A percentile compares a stretch with the other conserved stretches of the same genome.
These are phyloP conservation scores for Paracanthobrama guichenoti DNA, from an alignment of 2,113 vertebrate species.

Conservation along the genomic window DNA sequence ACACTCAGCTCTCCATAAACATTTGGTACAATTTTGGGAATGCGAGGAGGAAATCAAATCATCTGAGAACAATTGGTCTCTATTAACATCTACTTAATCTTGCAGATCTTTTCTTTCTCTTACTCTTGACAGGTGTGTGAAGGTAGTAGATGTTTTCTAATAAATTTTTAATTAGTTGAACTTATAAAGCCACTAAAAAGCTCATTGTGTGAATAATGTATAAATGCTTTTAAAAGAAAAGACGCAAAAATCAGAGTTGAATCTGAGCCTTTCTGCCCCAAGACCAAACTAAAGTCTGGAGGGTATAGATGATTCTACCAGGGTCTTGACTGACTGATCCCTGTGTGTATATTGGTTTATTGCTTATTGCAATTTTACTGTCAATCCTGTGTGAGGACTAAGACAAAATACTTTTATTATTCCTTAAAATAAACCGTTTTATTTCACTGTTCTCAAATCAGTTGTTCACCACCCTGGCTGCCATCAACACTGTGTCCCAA, in stretches of 20 bases:
- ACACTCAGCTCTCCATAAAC: neutral
- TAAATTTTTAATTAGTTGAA: constrained; percentile 70
- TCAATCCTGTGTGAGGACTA: constrained; percentile 33
- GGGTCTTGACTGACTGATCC: constrained; percentile 59
- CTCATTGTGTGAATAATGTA: constrained; percentile 81
- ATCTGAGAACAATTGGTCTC: neutral
- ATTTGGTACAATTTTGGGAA: constrained; percentile 65
- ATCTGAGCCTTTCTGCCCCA: constrained; percentile 74
- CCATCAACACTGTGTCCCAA: constrained; percentile 59
- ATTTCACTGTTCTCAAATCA: constrained; percentile 48
- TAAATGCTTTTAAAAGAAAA: constrained; percentile 64
- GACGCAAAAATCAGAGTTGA: constrained; percentile 61
- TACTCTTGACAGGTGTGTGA: constrained; percentile 65
- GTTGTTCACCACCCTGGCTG: constrained; percentile 53
- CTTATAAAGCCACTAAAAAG: constrained; percentile 74
- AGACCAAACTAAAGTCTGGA: constrained; percentile 56
- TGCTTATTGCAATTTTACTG: constrained; percentile 45
- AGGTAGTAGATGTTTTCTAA: constrained; percentile 70
- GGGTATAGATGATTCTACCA: constrained; percentile 56
- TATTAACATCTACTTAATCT: constrained; percentile 42
- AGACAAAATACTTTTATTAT: constrained; percentile 32
- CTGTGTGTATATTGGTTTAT: constrained; percentile 73
- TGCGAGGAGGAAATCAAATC: constrained; percentile 31
- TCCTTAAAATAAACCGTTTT: constrained; percentile 51
- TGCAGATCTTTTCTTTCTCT: constrained; percentile 44